These are phyloP conservation scores for Tetragonisca angustula DNA, from an alignment of 2,888 invertebrate genomes.

Conservation along the genomic window DNA sequence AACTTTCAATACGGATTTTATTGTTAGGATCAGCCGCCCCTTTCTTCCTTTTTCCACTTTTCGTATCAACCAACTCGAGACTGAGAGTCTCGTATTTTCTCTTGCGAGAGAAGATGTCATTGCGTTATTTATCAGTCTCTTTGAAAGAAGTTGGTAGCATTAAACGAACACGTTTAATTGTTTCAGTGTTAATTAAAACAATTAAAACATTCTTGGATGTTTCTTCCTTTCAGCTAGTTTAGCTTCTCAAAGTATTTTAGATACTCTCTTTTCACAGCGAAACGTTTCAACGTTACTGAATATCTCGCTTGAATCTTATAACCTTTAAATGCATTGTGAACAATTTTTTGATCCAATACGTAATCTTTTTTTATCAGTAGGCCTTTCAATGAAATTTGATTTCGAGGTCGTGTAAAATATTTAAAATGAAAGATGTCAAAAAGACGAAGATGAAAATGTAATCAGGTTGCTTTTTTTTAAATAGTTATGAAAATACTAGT, in stretches of 20 bases:
- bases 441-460: background rate
- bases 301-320: background rate
- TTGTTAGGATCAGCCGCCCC: slow-evolving; percentile 57
- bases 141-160: background rate
- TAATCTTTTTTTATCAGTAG: background rate
- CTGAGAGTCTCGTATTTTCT: slow-evolving; percentile 10
- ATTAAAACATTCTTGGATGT: background rate
- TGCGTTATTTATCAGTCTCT: background rate
- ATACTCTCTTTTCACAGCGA: background rate
- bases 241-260: background rate
- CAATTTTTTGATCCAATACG: background rate
- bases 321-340: background rate
- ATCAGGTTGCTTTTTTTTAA: slow-evolving; percentile 1
- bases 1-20: slow-evolving; percentile 71
- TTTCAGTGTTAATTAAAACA: background rate
- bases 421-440: background rate
- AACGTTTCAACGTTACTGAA: background rate
- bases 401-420: background rate
- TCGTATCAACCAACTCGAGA: slow-evolving; percentile 29
- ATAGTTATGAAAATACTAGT: slow-evolving; percentile 27
- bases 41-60: slow-evolving; percentile 2
- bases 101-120: no score
- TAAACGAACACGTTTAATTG: background rate
- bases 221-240: background rate
- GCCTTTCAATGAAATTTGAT: background rate